Conservation (phyloP, 2,797 vertebrate species). For the Gallinago nigripennis region DNA sequence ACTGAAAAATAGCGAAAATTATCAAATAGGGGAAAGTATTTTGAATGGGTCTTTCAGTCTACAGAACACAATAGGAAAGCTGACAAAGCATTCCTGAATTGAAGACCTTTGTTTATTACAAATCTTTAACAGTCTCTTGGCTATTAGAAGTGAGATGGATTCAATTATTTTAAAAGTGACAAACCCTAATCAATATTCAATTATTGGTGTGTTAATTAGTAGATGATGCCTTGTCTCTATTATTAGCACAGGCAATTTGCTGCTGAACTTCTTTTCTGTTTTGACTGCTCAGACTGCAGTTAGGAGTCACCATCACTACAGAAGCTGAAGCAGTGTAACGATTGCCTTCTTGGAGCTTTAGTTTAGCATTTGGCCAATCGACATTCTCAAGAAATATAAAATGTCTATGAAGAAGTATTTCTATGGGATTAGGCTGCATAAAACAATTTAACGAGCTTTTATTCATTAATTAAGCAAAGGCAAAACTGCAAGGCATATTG, state of each 20-base stretch:
- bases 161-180: slow-evolving; percentile 70
- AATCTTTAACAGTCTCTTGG: slow-evolving; percentile 13
- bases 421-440: not conserved
- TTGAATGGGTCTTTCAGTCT: slow-evolving; percentile 25
- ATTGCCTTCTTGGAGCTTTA: not conserved
- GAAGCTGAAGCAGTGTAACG: not conserved
- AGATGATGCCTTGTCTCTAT: slow-evolving; percentile 64
- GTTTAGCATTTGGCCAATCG: not conserved
- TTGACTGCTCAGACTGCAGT: slow-evolving; percentile 43
- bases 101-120: slow-evolving; percentile 46
- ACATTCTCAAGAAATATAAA: not conserved
- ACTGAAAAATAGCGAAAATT: not conserved
- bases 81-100: slow-evolving; percentile 49
- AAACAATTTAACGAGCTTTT: not conserved
- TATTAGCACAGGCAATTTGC: slow-evolving; percentile 54
- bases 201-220: slow-evolving; percentile 77
- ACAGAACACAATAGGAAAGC: slow-evolving; percentile 13
- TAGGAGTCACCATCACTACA: not conserved
- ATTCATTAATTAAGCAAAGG: not conserved
- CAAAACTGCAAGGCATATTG: not conserved
- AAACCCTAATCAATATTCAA: slow-evolving; percentile 76
- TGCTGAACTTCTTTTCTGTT: slow-evolving; percentile 56
- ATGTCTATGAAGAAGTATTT: not conserved
- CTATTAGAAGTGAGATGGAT: slow-evolving; percentile 18
- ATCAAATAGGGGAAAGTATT: slow-evolving; percentile 20